A percentile compares a stretch with the other conserved stretches of the same genome.
Evolutionary conservation across 2,797 vertebrate species (phyloP).

Genomic region (Centropyge bicolor): DNA sequence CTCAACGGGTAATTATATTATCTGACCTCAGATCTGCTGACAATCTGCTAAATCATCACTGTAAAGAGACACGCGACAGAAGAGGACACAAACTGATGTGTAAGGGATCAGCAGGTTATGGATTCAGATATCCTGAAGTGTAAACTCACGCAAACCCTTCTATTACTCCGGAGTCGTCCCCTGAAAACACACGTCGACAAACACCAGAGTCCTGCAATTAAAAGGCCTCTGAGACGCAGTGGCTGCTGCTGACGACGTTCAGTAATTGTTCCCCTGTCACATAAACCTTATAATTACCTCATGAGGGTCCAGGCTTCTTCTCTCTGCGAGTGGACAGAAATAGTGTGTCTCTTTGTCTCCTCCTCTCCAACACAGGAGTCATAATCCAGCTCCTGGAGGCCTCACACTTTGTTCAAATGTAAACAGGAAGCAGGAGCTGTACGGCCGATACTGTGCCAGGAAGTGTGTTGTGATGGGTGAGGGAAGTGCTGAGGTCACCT

Average conservation of each 20-base stretch:
- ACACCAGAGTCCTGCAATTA: constrained; percentile 74
- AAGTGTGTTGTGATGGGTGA: constrained; percentile 31
- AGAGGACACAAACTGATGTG: constrained; percentile 6
- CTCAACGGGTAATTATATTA: constrained; percentile 22
- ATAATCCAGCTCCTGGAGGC: background rate
- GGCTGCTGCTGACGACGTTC: constrained; percentile 54
- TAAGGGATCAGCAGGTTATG: constrained; percentile 5
- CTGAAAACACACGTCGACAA: constrained; percentile 77
- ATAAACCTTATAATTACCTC: constrained; percentile 74
- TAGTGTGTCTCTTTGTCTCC: constrained; percentile 33
- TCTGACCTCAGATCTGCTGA: constrained; percentile 47
- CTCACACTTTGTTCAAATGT: constrained; percentile 53
- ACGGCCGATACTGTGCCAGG: constrained; percentile 51
- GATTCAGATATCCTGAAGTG: constrained; percentile 12
- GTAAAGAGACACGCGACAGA: background rate
- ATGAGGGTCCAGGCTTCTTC: constrained; percentile 49
- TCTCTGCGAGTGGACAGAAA: constrained; percentile 47
- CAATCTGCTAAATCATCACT: constrained; percentile 1
- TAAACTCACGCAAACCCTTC: constrained; percentile 30
- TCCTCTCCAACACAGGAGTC: constrained; percentile 18
- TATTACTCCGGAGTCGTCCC: constrained; percentile 57
- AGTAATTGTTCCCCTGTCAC: constrained; percentile 61
- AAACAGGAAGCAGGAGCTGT: constrained; percentile 69
- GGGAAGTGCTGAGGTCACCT: constrained; percentile 26
- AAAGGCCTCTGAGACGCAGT: constrained; percentile 49